Evolutionary conservation across 2,113 vertebrate species (phyloP), one percentile per base, ranked within the genome.

Genomic region (Columbina picui): DNA sequence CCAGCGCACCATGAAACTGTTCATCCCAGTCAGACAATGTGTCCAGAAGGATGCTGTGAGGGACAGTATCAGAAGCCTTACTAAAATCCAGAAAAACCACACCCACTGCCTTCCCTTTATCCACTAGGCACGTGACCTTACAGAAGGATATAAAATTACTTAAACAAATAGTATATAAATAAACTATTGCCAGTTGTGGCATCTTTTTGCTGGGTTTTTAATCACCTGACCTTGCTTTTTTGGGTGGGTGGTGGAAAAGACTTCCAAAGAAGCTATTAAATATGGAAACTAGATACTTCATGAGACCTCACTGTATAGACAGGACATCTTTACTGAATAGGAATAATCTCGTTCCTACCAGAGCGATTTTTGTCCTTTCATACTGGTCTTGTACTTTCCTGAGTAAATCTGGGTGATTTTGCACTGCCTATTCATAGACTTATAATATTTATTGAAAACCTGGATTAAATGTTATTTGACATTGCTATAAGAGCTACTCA

Each of bases 391-490:
- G 29, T 71, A 73, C 73, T 53, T 77, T 73, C 30, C 13, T 63
- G 73, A 73, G 64, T 76, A 68, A 81, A 84, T 87, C 27, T 39
- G n/a, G 49, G 21, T 26, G 36, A 0, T 26, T 87, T 68, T 73
- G 25, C 30, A 52, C 22, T 92, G 53, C 22, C 64, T 90, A 10
- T 49, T 87, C 38, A 29, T 34, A 39, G 27, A 59, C 49, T 67
- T 70, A 47, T 83, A 93, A 68, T 39, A 10, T 68, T 80, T 55
- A 26, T 68, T 6, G 3, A 77, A 87, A 73, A n/a, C 32, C 21
- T 73, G 34, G 53, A 67, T 94, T 87, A 68, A 63, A 68, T 80
- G 49, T 84, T 84, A 81, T 20, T 84, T 87, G 26, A 50, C 87
- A 74, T 14, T 55, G 30, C 49, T 73, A 6, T 68, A 68, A 77